These are phyloP conservation scores for Bubalus kerabau DNA, from an alignment of 2,113 vertebrate genomes.

Conservation along the genomic window DNA sequence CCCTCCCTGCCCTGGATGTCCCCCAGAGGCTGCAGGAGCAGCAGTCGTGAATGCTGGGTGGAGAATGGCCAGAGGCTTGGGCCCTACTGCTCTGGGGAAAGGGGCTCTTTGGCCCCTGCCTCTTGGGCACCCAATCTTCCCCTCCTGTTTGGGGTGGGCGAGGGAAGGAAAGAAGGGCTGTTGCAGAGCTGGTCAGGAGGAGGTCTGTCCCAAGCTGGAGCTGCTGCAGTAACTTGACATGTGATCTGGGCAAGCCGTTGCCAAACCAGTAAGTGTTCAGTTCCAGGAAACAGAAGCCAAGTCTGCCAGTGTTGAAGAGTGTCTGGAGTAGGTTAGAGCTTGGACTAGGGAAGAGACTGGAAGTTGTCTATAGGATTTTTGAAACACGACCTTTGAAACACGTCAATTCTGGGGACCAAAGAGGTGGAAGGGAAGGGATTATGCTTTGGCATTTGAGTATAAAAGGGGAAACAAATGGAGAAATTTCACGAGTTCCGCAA, in stretches of 20 bases:
- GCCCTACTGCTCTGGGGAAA: too few relatives aligned
- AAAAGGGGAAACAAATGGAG: neutral
- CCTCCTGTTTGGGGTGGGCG: accelerated
- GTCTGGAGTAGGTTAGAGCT: neutral
- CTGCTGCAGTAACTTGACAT: neutral
- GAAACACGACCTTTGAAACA: neutral
- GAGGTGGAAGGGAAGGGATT: neutral
- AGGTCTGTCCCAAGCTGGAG: neutral
- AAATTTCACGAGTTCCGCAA: neutral
- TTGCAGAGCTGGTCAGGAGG: too few relatives aligned
- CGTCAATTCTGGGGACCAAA: neutral
- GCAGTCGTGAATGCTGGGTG: too few relatives aligned
- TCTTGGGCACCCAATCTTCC: neutral
- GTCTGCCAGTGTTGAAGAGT: neutral
- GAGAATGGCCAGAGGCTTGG: neutral
- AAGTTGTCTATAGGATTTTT: neutral
- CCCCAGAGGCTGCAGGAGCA: neutral
- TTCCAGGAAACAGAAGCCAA: neutral
- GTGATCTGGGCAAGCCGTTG: neutral
- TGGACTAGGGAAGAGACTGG: neutral
- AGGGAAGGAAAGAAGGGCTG: neutral
- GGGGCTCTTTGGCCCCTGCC: neutral
- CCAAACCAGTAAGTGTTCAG: neutral
- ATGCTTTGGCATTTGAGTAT: neutral
- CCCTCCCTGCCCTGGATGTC: neutral